These are phyloP conservation scores for Lithosia quadra DNA, from an alignment of 2,888 invertebrate genomes.

Conservation along the genomic window DNA sequence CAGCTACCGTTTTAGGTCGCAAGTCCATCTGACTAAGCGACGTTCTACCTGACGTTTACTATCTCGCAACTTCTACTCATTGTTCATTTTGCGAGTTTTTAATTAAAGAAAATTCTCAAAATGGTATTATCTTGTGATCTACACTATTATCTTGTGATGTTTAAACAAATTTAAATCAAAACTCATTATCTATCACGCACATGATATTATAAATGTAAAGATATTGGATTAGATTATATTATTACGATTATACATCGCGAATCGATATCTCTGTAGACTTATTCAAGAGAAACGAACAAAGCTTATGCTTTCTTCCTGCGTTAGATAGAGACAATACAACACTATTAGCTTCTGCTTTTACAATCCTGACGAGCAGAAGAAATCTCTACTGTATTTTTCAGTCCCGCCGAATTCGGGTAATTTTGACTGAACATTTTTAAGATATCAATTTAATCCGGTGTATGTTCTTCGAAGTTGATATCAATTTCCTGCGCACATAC, in stretches of 20 bases:
- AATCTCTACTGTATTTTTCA: not conserved
- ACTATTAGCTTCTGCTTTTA: not conserved
- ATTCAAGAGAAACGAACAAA: not conserved
- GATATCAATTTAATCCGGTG: too few relatives aligned
- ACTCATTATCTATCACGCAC: slow-evolving; percentile 1
- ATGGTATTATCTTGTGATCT: too few relatives aligned
- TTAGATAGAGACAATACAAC: not conserved
- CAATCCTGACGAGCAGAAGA: not conserved
- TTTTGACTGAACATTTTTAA: not conserved
- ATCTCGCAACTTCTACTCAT: not conserved
- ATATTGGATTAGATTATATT: not conserved
- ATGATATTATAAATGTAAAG: not conserved
- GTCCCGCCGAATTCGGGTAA: not conserved
- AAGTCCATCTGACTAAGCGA: too few relatives aligned
- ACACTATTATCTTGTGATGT: not conserved
- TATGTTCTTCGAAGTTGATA: not conserved
- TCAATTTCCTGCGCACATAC: too few relatives aligned
- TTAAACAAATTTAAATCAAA: not conserved
- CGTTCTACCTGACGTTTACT: too few relatives aligned
- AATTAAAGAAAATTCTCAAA: too few relatives aligned
- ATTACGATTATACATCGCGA: not conserved
- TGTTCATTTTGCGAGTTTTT: not conserved
- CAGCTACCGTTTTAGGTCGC: too few relatives aligned
- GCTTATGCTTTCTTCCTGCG: not conserved
- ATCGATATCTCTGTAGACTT: not conserved